Evolutionary conservation across 2,888 invertebrate species (phyloP).

Genomic region (Cephonodes hylas): DNA sequence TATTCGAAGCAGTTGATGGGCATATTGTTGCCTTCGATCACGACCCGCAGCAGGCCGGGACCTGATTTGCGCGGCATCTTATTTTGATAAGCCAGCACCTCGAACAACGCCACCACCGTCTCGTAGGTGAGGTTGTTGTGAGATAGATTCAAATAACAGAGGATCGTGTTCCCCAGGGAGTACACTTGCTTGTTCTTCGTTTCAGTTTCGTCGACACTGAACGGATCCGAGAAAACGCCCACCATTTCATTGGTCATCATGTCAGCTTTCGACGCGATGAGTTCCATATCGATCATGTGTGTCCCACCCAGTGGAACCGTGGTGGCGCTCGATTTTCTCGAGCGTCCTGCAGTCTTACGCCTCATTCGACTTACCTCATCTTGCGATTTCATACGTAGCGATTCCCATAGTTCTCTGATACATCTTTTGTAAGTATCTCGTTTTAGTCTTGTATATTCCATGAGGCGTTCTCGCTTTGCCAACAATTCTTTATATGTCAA

Average conservation of each 20-base stretch:
- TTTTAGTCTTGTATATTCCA: conserved; percentile 22
- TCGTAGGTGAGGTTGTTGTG: conserved; percentile 31
- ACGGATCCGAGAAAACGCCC: conserved; percentile 27
- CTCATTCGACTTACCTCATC: conserved; percentile 3
- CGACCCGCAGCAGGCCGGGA: conserved; percentile 29
- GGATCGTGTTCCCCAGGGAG: conserved; percentile 31
- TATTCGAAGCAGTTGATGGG: conserved; percentile 24
- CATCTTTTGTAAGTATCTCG: conserved; percentile 18
- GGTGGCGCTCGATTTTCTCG: conserved; percentile 2
- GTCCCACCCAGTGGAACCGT: background rate
- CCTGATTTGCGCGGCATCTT: conserved; percentile 11
- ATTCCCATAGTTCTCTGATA: conserved; percentile 15
- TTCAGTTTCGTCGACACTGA: conserved; percentile 24
- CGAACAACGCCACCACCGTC: conserved; percentile 21
- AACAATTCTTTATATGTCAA: conserved; percentile 28
- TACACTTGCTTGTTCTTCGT: conserved; percentile 16
- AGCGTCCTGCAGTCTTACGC: background rate
- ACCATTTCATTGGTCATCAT: conserved; percentile 21
- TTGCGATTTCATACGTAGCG: conserved; percentile 9
- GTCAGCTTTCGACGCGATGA: conserved; percentile 20
- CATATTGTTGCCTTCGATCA: conserved; percentile 33
- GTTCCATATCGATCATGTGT: background rate
- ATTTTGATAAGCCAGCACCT: conserved; percentile 27
- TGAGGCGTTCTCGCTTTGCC: conserved; percentile 22
- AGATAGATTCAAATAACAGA: conserved; percentile 33